Base-by-base conservation (phyloP, 2,888 invertebrate genomes). In the Drosophila pullipes region DNA sequence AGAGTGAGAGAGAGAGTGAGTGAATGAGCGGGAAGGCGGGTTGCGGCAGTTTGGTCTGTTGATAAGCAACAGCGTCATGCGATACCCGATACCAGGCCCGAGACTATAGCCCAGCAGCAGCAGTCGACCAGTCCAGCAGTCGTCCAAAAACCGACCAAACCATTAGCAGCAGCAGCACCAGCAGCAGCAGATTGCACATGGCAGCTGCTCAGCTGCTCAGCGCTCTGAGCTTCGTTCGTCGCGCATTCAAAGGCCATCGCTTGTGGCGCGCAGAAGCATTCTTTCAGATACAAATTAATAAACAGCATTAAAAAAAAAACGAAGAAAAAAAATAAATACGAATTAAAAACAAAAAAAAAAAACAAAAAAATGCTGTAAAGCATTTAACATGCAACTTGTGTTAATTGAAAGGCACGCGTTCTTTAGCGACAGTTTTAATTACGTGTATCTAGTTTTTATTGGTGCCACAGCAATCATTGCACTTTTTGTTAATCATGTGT, bases 231-330 rank as follows among this genome's bases (percentile, higher is more conserved):
- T 63, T 33, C 69, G 64, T 54, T 64, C 54, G 44, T 58, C 41
- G 65, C 76, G 54, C 81, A 78, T 71, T 81, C 70, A 50, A 58
- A 65, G 57, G 58, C 63, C 22, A 66, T 66, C 60, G 69, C 67
- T 76, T 63, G 81, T 53, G 60, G 61, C 76, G 83, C 76, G 76
- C 80, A 83, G 81, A 67, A 82, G 83, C 67, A 57, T 79, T 79
- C 79, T 78, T 69, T 25, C 18, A 52, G 54, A 58, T 39, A 58
- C 60, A 54, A 37, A 33, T 30, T 47, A 16, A 41, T 11, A 25
- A 47, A 4, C 47, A 9, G 16, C 16, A 47, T 25, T 10, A 31
- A 41, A 59, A 54, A 44, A 37, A 54, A 55, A 58, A 33, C 1
- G 4, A 13, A 31, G 10, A 57, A 49, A 35, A 31, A 4, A 31